These are phyloP conservation scores for Drosophila prolongata DNA, from an alignment of 2,888 invertebrate genomes.

Conservation along the genomic window DNA sequence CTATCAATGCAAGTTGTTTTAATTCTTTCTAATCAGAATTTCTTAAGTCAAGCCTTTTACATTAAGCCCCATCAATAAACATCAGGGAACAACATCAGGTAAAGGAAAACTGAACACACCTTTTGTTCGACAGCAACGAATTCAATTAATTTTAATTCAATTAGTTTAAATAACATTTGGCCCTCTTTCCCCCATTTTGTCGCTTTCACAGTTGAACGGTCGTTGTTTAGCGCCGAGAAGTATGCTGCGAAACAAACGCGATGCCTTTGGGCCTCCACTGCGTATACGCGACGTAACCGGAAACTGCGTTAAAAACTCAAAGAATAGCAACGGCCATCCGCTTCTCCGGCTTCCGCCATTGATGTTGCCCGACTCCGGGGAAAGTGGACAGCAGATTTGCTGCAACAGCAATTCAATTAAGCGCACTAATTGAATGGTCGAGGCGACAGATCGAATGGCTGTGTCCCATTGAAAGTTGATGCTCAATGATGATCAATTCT, in stretches of 20 bases:
- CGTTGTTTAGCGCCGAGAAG: constrained; percentile 55
- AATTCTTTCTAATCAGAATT: no score
- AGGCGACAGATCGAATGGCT: constrained; percentile 52
- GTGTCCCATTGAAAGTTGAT: constrained; percentile 18
- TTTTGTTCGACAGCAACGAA: constrained; percentile 53
- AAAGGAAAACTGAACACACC: constrained; percentile 35
- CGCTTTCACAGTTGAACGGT: constrained; percentile 21
- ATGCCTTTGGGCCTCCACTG: constrained; percentile 38
- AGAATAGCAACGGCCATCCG: constrained; percentile 39
- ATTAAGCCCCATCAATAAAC: constrained; percentile 9
- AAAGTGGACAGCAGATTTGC: constrained; percentile 71
- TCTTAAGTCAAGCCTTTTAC: no score
- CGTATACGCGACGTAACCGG: constrained; percentile 69
- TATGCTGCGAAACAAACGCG: constrained; percentile 46
- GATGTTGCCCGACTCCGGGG: constrained; percentile 12
- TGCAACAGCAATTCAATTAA: constrained; percentile 81
- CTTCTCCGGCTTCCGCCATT: constrained; percentile 16
- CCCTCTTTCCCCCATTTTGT: not conserved
- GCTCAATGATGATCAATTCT: constrained; percentile 26
- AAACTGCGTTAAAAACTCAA: constrained; percentile 56
- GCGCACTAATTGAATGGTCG: constrained; percentile 78
- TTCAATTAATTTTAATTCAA: constrained; percentile 74
- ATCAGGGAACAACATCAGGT: not conserved
- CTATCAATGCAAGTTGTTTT: no score
- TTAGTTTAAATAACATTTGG: constrained; percentile 72